phyloP scores from a whole-genome alignment of 2,113 vertebrate genomes.

The Lampris megalopsis region DNA sequence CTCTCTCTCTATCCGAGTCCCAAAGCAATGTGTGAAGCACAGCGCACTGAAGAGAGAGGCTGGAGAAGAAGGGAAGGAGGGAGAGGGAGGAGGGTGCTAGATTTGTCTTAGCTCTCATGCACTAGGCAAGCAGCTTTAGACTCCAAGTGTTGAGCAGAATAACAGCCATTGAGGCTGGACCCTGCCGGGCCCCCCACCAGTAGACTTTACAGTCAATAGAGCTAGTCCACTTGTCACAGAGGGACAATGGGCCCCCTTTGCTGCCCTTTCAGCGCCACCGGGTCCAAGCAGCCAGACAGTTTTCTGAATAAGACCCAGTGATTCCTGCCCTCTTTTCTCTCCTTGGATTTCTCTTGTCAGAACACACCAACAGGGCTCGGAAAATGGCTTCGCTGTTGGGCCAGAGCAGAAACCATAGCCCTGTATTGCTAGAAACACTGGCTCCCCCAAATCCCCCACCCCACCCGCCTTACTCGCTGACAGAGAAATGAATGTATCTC shows the following conservation, averaged over 20 bases:
- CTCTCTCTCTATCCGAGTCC: constrained; percentile 47
- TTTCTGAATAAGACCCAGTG: constrained; percentile 77
- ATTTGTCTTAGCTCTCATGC: constrained; percentile 74
- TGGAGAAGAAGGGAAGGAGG: constrained; percentile 30
- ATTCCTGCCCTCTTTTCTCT: constrained; percentile 79
- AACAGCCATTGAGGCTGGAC: constrained; percentile 77
- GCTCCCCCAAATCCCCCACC: not conserved
- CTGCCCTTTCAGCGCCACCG: constrained; percentile 76
- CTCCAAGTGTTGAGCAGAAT: constrained; percentile 83
- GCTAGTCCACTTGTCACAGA: constrained; percentile 84
- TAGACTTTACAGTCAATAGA: constrained; percentile 87
- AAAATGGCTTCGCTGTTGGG: constrained; percentile 81
- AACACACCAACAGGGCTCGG: constrained; percentile 80
- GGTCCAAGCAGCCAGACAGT: constrained; percentile 81
- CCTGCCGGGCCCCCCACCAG: constrained; percentile 62
- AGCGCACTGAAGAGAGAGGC: constrained; percentile 44
- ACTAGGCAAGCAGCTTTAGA: constrained; percentile 79
- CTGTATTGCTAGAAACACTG: constrained; percentile 61
- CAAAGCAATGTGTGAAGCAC: constrained; percentile 61
- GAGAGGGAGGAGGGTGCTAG: constrained; percentile 42
- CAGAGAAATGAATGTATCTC: constrained; percentile 73
- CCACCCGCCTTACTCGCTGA: constrained; percentile 49
- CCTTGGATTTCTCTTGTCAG: constrained; percentile 71
- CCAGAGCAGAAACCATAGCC: constrained; percentile 69
- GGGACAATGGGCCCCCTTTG: constrained; percentile 79